Base-by-base conservation (phyloP, 2,113 vertebrate species). In the Australoheros scitulus region DNA sequence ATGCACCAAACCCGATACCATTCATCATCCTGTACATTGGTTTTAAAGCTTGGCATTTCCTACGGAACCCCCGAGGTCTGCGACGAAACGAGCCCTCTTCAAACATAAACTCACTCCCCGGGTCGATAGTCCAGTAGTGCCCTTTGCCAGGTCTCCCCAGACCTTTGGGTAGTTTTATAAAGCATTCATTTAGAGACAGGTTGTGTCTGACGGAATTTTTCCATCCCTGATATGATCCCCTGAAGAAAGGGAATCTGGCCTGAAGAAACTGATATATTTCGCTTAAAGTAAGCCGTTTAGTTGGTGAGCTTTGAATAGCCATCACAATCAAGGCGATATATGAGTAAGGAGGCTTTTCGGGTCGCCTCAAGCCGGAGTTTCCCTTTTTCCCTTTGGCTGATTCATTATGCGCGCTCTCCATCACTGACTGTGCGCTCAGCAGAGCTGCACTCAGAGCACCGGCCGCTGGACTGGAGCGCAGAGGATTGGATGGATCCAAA, bases 221-320 rank as follows among this genome's bases (percentile, higher is more conserved):
- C 98, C 98, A 99, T 87, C 98, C 98, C 90, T 97, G 97, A 79
- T 99, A 99, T 5, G 98, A 95, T 24, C 98, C 98, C 64, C 97
- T 96, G 86, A 99, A 99, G 94, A 99, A 99, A 8, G 97, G 95
- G 91, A 99, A 99, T 77, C 97, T 96, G 68, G 95, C 95, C 92
- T 99, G 98, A n/a, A 99, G 91, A 94, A 98, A 99, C 96, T 99
- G 98, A 85, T 99, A 99, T 83, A 99, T 99, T 92, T 99, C 98
- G 82, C 97, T 98, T 74, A 99, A 94, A 14, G 98, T 99, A 1
- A 98, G 96, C 74, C 98, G 96, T 85, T 98, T 99, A 86, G 94
- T 96, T 36, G 98, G 97, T 0, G 97, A 97, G 90, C 97, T 99
- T 93, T 99, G 98, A 68, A 99, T 99, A 70, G 98, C 97, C 98